Conservation (phyloP, 1,140 invertebrate species). For the Berghia stephanieae region DNA sequence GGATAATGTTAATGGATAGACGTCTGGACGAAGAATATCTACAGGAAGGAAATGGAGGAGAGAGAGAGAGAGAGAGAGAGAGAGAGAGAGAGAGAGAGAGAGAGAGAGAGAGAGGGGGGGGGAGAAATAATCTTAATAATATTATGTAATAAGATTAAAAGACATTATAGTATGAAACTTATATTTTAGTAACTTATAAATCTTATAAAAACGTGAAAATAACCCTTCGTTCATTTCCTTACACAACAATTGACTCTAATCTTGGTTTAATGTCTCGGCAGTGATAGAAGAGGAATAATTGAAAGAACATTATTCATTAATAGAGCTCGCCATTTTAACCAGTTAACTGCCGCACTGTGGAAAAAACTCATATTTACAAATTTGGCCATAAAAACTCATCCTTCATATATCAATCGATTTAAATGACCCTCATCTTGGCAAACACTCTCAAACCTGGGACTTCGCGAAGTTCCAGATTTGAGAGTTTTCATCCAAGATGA, state of each 20-base stretch:
- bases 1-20: background rate
- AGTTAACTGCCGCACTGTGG: no score
- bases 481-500: no score
- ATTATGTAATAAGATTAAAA: background rate
- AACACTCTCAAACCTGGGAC: no score
- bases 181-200: no score
- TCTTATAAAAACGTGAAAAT: background rate
- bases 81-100: conserved; percentile 9
- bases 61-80: conserved; percentile 8
- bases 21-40: background rate
- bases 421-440: no score
- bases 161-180: background rate
- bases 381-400: no score
- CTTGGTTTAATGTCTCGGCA: background rate
- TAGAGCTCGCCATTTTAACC: no score
- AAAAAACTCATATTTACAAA: no score
- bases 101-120: background rate
- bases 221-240: background rate
- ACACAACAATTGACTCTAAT: background rate
- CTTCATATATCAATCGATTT: no score
- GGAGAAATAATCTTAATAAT: background rate
- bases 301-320: no score
- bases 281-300: background rate
- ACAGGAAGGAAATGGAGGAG: background rate
- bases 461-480: no score